Base-by-base conservation (phyloP, 2,113 vertebrate species). In the Malurus cyaneus region DNA sequence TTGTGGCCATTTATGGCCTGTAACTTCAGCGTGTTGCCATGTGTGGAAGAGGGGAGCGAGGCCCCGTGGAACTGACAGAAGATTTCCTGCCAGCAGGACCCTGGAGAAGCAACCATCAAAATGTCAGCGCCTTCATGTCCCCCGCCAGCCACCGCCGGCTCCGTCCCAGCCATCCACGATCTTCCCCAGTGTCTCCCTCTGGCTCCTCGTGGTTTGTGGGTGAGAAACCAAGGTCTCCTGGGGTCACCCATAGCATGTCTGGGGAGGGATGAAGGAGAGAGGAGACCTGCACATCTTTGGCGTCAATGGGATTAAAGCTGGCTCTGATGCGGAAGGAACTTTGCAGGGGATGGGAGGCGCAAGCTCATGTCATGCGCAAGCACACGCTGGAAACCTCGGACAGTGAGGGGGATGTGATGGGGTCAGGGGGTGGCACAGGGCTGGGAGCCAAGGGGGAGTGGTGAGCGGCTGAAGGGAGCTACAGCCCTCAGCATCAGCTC, bases 1-100 rank as follows among this genome's bases (percentile, higher is more conserved):
- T 95, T 94, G 94, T 89, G 92, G 70, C 94, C 95, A 95, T 96
- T 92, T 95, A 95, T 89, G 93, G 86, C 83, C 92, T 82, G 56
- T 89, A 91, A 87, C 89, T 94, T 88, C 96, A 95, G 95, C 25
- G 4, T 86, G 88, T 90, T 94, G 86, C 95, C 94, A 85, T 86
- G 80, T 83, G 86, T 29, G 9, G 80, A 80, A 93, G 72, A 78
- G 28, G 80, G 77, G 44, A 94, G 46, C 0, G 6, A 85, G 66
- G 78, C 62, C 56, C 54, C 0, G 1, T 46, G 89, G 88, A 92
- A 70, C 71, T 3, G 9, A 42, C 1, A 2, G 74, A 88, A 42
- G 36, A 77, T 80, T n/a, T 86, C 67, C 92, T 71, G 67, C 85
- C 67, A 78, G 76, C 53, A 80, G 46, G 91, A 88, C 73, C 42